Evolutionary conservation across 2,888 invertebrate genomes (phyloP), one percentile per base, ranked within the genome.

Genomic region (Dysmachus trigonus): DNA sequence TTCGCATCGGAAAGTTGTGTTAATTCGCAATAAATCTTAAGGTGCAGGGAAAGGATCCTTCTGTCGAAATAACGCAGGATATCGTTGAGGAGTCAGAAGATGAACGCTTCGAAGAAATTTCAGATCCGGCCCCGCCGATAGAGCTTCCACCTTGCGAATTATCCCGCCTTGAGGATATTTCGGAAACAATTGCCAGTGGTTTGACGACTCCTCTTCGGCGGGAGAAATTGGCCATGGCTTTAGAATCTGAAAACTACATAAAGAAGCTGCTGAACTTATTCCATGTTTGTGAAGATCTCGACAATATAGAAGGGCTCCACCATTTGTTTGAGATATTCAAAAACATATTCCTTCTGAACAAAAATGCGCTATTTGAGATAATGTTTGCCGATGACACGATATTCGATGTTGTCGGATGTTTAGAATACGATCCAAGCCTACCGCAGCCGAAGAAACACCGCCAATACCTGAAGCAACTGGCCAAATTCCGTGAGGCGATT

Each of bases 11-110:
- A 18, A n/a, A 22, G 27, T 1, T 27, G 62, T 62, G 22, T 0
- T 62, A 22, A 62, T 62, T n/a, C 18, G 47, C 4, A 77, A 18
- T 27, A 5, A 27, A 53, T 85, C 53, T 91, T 10, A 22, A 97
- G 96, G 98, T 99, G 53, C 99, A 99, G 94, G 99, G 99, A 51
- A 98, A 98, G 92, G 99, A 99, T 93, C 99, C 99, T 62, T 98
- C 98, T 33, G 98, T 99, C 87, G 98, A 99, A 92, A 98, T 99
- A 88, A 99, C 99, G 81, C 99, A 99, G 92, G 98, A 98, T 89
- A 97, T 98, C 89, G 97, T 98, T 4, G 98, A 98, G 92, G 98
- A 98, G 91, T 97, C 97, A 0, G 98, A 98, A 93, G 98, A 99
- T 94, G 98, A 99, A 91, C 94, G 98, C 79, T 98, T 97, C 92